Conservation (phyloP, 2,113 vertebrate species). For the Peromyscus leucopus region DNA sequence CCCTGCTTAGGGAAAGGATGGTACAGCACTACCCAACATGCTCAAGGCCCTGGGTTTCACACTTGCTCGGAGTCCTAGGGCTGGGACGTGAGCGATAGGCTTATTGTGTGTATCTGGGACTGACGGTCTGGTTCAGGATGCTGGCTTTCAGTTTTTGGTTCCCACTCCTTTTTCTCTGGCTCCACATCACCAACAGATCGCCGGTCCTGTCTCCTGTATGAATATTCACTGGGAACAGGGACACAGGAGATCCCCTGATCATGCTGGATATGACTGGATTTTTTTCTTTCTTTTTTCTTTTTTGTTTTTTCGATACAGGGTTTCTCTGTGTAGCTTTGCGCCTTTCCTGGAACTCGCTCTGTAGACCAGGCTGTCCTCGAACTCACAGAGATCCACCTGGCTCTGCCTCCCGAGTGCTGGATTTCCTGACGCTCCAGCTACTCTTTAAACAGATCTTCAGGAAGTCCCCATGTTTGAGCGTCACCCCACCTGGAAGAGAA, state of each 20-base stretch:
- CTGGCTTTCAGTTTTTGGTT: constrained; percentile 3
- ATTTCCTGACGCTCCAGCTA: not conserved
- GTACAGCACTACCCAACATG: not conserved
- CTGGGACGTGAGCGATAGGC: not conserved
- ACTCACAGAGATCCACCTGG: no score
- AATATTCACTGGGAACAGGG: not conserved
- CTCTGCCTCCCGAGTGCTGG: not conserved
- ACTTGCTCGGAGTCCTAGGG: not conserved
- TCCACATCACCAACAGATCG: not conserved
- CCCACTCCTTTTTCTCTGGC: not conserved
- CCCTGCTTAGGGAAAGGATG: not conserved
- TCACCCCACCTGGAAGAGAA: not conserved
- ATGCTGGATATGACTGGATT: not conserved
- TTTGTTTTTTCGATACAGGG: no score
- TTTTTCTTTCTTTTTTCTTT: not conserved
- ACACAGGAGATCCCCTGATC: constrained; percentile 1
- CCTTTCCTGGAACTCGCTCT: no score
- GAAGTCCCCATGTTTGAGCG: not conserved
- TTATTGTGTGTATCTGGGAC: not conserved
- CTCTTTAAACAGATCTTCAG: constrained; percentile 21
- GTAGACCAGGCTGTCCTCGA: no score
- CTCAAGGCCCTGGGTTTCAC: not conserved
- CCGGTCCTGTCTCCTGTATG: not conserved
- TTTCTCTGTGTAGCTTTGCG: no score
- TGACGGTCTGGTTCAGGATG: not conserved